Evolutionary conservation across 2,888 invertebrate genomes (phyloP).

Genomic region (Polydrusus cervinus): DNA sequence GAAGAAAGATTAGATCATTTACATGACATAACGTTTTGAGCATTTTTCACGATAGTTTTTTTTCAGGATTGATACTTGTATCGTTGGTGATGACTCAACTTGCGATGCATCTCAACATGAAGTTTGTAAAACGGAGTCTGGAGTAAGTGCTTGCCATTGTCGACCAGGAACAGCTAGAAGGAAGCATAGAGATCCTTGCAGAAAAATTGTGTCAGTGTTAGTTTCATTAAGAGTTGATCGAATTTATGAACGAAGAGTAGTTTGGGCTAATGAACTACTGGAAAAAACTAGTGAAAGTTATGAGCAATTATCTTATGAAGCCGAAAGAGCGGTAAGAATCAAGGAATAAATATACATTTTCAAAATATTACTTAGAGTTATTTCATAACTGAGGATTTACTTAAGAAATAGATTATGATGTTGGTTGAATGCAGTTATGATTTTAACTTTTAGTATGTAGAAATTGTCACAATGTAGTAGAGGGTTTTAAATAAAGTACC

Average conservation of each 20-base stretch:
- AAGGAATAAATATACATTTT: background rate
- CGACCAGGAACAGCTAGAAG: slow-evolving; percentile 84
- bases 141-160: slow-evolving; percentile 92
- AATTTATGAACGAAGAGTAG: slow-evolving; percentile 85
- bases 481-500: background rate
- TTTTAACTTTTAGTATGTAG: no score
- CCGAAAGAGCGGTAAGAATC: slow-evolving; percentile 90
- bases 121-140: slow-evolving; percentile 88
- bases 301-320: slow-evolving; percentile 88
- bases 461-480: no score
- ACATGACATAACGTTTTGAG: no score
- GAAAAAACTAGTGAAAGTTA: slow-evolving; percentile 87
- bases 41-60: no score
- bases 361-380: no score
- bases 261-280: slow-evolving; percentile 84
- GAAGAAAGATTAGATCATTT: no score
- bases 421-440: no score
- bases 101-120: slow-evolving; percentile 92
- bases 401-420: no score
- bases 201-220: slow-evolving; percentile 84
- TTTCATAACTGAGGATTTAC: no score
- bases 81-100: slow-evolving; percentile 93
- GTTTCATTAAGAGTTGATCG: slow-evolving; percentile 88
- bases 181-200: slow-evolving; percentile 84
- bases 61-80: slow-evolving; percentile 90